Evolutionary conservation across 2,797 vertebrate genomes (phyloP), one percentile per base, ranked within the genome.

Genomic region (Clarias laeviceps): DNA sequence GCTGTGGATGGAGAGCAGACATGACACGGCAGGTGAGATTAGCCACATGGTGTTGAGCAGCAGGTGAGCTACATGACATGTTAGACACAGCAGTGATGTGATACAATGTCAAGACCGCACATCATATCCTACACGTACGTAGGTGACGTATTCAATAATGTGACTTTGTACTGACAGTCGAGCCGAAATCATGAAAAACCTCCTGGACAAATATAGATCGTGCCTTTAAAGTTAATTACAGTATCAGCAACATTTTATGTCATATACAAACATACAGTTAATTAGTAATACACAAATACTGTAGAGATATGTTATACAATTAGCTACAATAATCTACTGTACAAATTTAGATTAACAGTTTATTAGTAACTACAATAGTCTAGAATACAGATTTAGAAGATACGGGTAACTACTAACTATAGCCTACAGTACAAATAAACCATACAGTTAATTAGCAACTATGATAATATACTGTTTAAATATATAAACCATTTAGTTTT

Each of bases 1-100:
- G 82, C 70, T 83, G 57, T 34, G 57, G n/a, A 56, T 50, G 69
- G 45, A 83, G 57, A 69, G 78, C 66, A 83, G 80, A 85, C 37
- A 65, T 40, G 83, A 72, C 45, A 83, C n/a, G 64, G 40, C n/a
- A 66, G 54, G 65, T 59, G 79, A 82, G 72, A 37, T 62, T 3
- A 61, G 22, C 2, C 57, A 61, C 20, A 24, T 29, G 79, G 64
- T 64, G 81, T 87, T 64, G 66, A 64, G 73, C 45, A 54, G 45
- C 40, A 59, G 74, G 15, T 74, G 64, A 80, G 77, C n/a, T 34
- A 65, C 57, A 65, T 54, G 40, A 62, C 37, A 72, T 61, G 40
- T 85, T 45, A 80, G 34, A 34, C 27, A 18, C 37, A 66, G 61
- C 34, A 18, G 66, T 17, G 62, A 34, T 12, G 34, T 20, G 59